phyloP scores from a whole-genome alignment of 2,888 invertebrate genomes.

The Drosophila paranaensis region DNA sequence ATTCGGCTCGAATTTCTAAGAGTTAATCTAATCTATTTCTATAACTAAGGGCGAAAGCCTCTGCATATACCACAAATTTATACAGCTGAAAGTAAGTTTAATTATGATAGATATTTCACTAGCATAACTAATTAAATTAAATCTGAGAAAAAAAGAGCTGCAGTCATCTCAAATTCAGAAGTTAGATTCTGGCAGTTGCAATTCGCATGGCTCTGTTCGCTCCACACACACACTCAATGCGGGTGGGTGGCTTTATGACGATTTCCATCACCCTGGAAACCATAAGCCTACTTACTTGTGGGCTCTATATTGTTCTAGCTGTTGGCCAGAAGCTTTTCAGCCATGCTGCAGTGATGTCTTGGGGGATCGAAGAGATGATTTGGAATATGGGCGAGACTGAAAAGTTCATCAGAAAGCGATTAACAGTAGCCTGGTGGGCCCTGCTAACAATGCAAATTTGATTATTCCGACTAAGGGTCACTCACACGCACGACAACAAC shows the following conservation, averaged over 20 bases:
- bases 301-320: neutral
- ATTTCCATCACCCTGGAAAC: neutral
- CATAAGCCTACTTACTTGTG: conserved; percentile 14
- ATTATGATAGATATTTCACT: neutral
- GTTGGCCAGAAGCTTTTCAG: neutral
- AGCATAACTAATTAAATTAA: neutral
- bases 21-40: no score
- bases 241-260: neutral
- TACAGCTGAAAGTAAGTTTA: neutral
- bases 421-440: conserved; percentile 25
- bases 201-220: neutral
- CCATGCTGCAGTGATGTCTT: neutral
- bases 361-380: conserved; percentile 12
- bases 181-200: neutral
- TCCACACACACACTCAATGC: neutral
- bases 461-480: conserved; percentile 57
- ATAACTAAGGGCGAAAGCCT: no score
- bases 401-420: conserved; percentile 57
- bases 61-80: no score
- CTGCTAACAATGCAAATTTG: conserved; percentile 60
- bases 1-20: no score
- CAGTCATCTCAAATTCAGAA: neutral
- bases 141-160: neutral
- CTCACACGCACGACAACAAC: conserved; percentile 25
- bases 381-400: conserved; percentile 22